Evolutionary conservation across 2,888 invertebrate genomes (phyloP), one percentile per base, ranked within the genome.

Genomic region (Nomada fabriciana): DNA sequence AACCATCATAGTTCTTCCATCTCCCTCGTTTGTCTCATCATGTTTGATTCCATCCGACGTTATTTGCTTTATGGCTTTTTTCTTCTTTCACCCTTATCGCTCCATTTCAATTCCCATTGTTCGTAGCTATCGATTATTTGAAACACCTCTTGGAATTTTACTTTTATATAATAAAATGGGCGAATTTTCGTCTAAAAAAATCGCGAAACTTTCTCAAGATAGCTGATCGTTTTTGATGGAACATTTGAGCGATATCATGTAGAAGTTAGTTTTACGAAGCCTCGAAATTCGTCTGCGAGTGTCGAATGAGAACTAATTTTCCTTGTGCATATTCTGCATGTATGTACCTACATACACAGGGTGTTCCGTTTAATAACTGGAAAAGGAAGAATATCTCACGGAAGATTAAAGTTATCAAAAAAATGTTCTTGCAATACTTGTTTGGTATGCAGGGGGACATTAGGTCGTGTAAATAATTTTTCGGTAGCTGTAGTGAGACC

Each of bases 241-340:
- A 85, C 89, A 84, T 85, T 88, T 86, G 85, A 89, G 83, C 80
- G 83, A 83, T 75, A 83, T 82, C 79, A 82, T 85, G 85, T 82
- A 84, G 71, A 82, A 83, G 79, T 73, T 76, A 72, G 82, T 82
- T 89, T 88, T 84, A 86, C 74, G 83, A 84, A 80, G 84, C 78
- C 83, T 89, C 85, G 84, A 75, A 79, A 77, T 82, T 72, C 43
- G 72, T 81, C 82, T 84, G 89, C 89, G 89, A 86, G 89, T 72
- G 47, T 64, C 55, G 89, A 82, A 84, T 89, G 83, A 83, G 88
- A 80, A 89, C 83, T 36, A 85, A 84, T 47, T 47, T 47, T 47
- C 47, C 47, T 15, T 11, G 15, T 47, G 47, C 2, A 47, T 4
- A 47, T 47, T 47, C 47, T 47, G 15, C 47, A 10, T 36, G 7